phyloP scores from a whole-genome alignment of 2,797 vertebrate species.

The Sebastes dallii region DNA sequence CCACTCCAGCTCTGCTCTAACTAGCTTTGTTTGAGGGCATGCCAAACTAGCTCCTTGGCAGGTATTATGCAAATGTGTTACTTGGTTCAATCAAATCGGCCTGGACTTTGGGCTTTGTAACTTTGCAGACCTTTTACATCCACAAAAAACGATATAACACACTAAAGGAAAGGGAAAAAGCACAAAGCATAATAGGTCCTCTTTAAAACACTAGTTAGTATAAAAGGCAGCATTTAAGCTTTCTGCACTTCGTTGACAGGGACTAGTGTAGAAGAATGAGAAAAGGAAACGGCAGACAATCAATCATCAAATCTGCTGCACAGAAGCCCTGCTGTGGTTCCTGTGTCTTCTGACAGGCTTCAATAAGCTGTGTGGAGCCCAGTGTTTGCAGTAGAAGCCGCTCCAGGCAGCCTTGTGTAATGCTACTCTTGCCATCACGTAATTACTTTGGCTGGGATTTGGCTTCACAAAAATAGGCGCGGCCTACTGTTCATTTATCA shows the following conservation, averaged over 20 bases:
- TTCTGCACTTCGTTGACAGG: conserved; percentile 26
- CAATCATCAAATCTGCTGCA: conserved; percentile 52
- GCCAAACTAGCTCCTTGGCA: no score
- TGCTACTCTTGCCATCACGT: conserved; percentile 62
- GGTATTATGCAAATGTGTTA: no score
- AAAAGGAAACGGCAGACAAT: conserved; percentile 47
- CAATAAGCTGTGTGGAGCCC: conserved; percentile 56
- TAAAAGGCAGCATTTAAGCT: conserved; percentile 38
- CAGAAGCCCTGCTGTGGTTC: conserved; percentile 64
- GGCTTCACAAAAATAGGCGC: conserved; percentile 73
- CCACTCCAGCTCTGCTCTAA: no score
- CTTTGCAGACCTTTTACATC: no score
- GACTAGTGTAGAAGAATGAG: conserved; percentile 33
- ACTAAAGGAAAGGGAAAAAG: no score
- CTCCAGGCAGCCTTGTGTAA: conserved; percentile 60
- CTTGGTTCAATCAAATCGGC: no score
- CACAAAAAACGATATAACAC: no score
- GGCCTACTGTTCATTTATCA: conserved; percentile 69
- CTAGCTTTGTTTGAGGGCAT: no score
- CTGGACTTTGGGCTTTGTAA: no score
- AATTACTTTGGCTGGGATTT: conserved; percentile 65
- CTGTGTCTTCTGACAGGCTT: conserved; percentile 59
- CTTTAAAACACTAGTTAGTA: not conserved
- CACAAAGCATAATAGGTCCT: no score
- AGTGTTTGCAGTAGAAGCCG: conserved; percentile 51